phyloP scores from a whole-genome alignment of 2,888 invertebrate species.

The Macrosoma leucophasiata region DNA sequence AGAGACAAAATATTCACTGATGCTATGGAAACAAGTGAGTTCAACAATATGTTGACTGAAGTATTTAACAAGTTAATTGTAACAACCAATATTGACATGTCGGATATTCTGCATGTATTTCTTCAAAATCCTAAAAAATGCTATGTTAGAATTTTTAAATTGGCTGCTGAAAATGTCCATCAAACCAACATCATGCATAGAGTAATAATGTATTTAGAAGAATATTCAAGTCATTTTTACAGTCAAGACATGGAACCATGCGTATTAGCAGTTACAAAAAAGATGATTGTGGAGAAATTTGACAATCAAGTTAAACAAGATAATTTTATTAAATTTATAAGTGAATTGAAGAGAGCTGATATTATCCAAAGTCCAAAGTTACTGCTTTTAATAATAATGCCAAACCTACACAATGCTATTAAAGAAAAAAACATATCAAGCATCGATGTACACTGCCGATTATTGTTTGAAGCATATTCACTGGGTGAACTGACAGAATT shows the following conservation, averaged over 20 bases:
- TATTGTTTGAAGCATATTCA: conserved; percentile 40
- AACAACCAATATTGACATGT: conserved; percentile 38
- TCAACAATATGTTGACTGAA: conserved; percentile 39
- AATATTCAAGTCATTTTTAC: conserved; percentile 51
- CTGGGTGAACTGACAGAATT: conserved; percentile 44
- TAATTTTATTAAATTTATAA: conserved; percentile 48
- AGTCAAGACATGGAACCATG: conserved; percentile 48
- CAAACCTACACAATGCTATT: conserved; percentile 49
- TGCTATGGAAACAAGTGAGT: conserved; percentile 35
- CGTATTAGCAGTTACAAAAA: conserved; percentile 40
- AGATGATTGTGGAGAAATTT: conserved; percentile 33
- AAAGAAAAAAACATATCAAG: conserved; percentile 35
- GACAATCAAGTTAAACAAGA: conserved; percentile 38
- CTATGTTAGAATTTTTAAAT: conserved; percentile 44
- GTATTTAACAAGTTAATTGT: conserved; percentile 56
- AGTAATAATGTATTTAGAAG: conserved; percentile 42
- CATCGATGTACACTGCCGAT: conserved; percentile 41
- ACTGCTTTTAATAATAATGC: conserved; percentile 54
- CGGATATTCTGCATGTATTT: conserved; percentile 47
- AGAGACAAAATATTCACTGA: conserved; percentile 38
- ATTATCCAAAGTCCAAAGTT: conserved; percentile 44
- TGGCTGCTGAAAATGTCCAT: conserved; percentile 47
- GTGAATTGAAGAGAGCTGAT: conserved; percentile 38
- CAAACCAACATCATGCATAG: conserved; percentile 52
- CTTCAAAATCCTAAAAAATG: conserved; percentile 53